phyloP scores from a whole-genome alignment of 2,888 invertebrate genomes.

The Orthosia gracilis region DNA sequence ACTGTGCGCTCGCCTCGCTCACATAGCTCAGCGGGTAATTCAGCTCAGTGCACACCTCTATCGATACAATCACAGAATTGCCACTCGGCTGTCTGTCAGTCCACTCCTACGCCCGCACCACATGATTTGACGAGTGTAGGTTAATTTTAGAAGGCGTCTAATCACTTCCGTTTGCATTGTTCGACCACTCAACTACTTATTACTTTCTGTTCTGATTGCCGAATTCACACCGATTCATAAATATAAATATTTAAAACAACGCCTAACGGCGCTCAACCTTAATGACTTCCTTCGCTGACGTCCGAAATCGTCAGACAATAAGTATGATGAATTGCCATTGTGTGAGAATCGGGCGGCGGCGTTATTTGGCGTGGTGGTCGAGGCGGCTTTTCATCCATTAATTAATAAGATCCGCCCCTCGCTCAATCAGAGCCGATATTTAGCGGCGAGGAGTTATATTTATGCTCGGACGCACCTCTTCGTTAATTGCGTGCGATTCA shows the following conservation, averaged over 20 bases:
- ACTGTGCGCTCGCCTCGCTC: slow-evolving; percentile 73
- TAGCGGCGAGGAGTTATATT: slow-evolving; percentile 84
- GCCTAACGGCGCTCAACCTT: slow-evolving; percentile 79
- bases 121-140: slow-evolving; percentile 74
- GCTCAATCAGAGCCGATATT: slow-evolving; percentile 86
- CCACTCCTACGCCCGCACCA: slow-evolving; percentile 69
- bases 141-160: slow-evolving; percentile 74
- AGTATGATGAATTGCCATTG: slow-evolving; percentile 88
- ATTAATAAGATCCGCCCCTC: slow-evolving; percentile 88
- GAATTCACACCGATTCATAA: slow-evolving; percentile 78
- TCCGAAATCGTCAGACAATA: slow-evolving; percentile 88
- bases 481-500: slow-evolving; percentile 86
- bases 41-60: slow-evolving; percentile 77
- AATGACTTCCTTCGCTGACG: slow-evolving; percentile 89
- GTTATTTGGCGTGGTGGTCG: slow-evolving; percentile 84
- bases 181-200: slow-evolving; percentile 63
- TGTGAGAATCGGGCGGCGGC: slow-evolving; percentile 85
- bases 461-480: slow-evolving; percentile 85
- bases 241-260: slow-evolving; percentile 80
- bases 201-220: slow-evolving; percentile 74
- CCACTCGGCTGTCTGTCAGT: slow-evolving; percentile 80
- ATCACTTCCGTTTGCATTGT: slow-evolving; percentile 74
- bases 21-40: slow-evolving; percentile 69
- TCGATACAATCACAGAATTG: slow-evolving; percentile 83
- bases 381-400: slow-evolving; percentile 87